Evolutionary conservation across 2,113 vertebrate species (phyloP).

Genomic region (Tupaia tana): DNA sequence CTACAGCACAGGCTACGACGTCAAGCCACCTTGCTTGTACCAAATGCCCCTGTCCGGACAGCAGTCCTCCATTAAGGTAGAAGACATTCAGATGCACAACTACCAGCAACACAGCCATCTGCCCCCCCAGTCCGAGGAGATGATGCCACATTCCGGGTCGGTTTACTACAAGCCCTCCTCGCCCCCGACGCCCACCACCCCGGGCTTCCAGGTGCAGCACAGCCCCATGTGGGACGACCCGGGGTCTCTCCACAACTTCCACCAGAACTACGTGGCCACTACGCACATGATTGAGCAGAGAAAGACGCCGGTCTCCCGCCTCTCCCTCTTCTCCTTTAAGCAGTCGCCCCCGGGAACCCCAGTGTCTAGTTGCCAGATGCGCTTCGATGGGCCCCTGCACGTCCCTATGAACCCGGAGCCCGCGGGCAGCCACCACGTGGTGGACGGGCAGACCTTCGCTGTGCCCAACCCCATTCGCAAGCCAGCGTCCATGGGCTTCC

Average conservation of each 20-base stretch:
- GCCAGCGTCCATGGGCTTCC: slow-evolving; percentile 94
- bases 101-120: slow-evolving; percentile 97
- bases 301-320: slow-evolving; percentile 96
- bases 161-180: slow-evolving; percentile 99
- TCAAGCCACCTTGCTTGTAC: slow-evolving; percentile 99
- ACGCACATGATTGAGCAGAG: slow-evolving; percentile 97
- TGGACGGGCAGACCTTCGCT: slow-evolving; percentile 95
- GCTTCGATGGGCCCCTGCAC: slow-evolving; percentile 97
- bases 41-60: slow-evolving; percentile 97
- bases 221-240: slow-evolving; percentile 98
- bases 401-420: slow-evolving; percentile 95
- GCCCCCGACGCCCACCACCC: slow-evolving; percentile 94
- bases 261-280: slow-evolving; percentile 98
- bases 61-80: slow-evolving; percentile 98
- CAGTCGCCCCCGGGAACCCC: slow-evolving; percentile 98
- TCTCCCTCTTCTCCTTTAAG: slow-evolving; percentile 98
- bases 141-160: slow-evolving; percentile 96
- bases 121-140: slow-evolving; percentile 95
- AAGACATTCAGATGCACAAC: slow-evolving; percentile 98
- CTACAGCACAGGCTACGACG: slow-evolving; percentile 98
- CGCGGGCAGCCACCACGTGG: slow-evolving; percentile 91
- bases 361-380: slow-evolving; percentile 99
- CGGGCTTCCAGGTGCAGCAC: slow-evolving; percentile 97
- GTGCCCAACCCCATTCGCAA: slow-evolving; percentile 96
- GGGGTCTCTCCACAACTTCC: slow-evolving; percentile 97